Base-by-base conservation (phyloP, 2,113 vertebrate species). In the Takifugu bimaculatus region DNA sequence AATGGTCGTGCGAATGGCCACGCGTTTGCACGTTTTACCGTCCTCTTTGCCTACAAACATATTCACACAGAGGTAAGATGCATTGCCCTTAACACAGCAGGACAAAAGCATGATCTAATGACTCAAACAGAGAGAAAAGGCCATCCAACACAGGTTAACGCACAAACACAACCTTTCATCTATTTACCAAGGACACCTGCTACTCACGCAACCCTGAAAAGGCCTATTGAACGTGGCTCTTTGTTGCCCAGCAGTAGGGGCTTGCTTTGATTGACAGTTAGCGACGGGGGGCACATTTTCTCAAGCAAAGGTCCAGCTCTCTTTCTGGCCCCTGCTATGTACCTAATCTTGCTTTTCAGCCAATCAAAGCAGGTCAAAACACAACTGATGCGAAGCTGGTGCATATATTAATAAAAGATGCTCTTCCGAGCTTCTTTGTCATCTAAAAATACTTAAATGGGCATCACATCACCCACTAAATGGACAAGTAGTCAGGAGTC, bases 11-110 rank as follows among this genome's bases (percentile, higher is more conserved):
- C 94, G 94, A 77, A 99, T 95, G 49, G 92, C 92, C 77, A 96
- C 92, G 81, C 94, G 94, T 82, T 97, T 97, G 77, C 96, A 99
- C 57, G 94, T 92, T 75, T 92, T 96, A 80, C 95, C 94, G 65
- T 98, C 96, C 74, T 93, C 93, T 91, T 95, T 96, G 85, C 97
- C 97, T 99, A 70, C 70, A 78, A 80, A 91, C 80, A 85, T 50
- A 86, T 35, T 85, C n/a, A 86, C 54, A 86, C 11, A 75, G 28
- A 54, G 26, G 59, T 66, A 57, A 55, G 10, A 72, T 12, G 39
- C 3, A 45, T 44, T 26, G 67, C 42, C 26, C 47, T 1, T n/a
- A 54, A 51, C 61, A 60, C 28, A 25, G 20, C 12, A 50, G 45
- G 29, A 9, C 15, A 27, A 29, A 52, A 45, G 27, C n/a, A 39